Conservation (phyloP, 1,140 invertebrate species). For the Brachionus manjavacas region DNA sequence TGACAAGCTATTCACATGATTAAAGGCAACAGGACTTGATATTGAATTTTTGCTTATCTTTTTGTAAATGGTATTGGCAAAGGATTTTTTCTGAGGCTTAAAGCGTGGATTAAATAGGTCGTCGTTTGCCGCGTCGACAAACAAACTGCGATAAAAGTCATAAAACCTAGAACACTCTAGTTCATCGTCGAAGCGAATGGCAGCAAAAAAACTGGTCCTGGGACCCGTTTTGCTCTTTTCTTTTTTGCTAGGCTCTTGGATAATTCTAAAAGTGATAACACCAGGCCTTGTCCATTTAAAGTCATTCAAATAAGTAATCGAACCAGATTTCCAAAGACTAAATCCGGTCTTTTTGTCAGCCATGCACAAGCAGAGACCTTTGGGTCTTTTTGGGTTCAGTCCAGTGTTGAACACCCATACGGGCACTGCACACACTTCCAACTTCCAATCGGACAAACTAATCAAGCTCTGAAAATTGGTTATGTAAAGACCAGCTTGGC, state of each 20-base stretch:
- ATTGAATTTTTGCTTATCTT: slow-evolving; percentile 34
- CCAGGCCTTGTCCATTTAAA: slow-evolving; percentile 40
- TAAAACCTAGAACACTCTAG: slow-evolving; percentile 32
- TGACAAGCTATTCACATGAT: slow-evolving; percentile 35
- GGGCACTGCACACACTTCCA: neutral
- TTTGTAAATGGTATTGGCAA: neutral
- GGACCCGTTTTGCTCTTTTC: neutral
- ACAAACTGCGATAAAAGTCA: slow-evolving; percentile 27
- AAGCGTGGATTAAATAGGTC: slow-evolving; percentile 32
- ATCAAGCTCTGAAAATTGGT: slow-evolving; percentile 14
- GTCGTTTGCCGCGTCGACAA: slow-evolving; percentile 13
- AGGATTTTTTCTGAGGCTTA: neutral
- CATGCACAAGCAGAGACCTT: neutral
- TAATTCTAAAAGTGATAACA: slow-evolving; percentile 12
- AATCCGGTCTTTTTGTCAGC: slow-evolving; percentile 38
- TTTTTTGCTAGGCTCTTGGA: neutral
- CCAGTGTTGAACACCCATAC: slow-evolving; percentile 40
- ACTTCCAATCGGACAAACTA: slow-evolving; percentile 24
- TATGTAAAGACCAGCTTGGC: slow-evolving; percentile 1
- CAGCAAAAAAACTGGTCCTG: neutral
- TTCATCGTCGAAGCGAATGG: slow-evolving; percentile 14
- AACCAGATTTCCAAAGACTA: neutral
- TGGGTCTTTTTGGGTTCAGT: slow-evolving; percentile 24
- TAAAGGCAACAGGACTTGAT: slow-evolving; percentile 39
- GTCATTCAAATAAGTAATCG: neutral